A percentile compares a stretch with the other conserved stretches of the same genome.
Conservation (phyloP, 2,888 invertebrate species). For the Eulithis testata region DNA sequence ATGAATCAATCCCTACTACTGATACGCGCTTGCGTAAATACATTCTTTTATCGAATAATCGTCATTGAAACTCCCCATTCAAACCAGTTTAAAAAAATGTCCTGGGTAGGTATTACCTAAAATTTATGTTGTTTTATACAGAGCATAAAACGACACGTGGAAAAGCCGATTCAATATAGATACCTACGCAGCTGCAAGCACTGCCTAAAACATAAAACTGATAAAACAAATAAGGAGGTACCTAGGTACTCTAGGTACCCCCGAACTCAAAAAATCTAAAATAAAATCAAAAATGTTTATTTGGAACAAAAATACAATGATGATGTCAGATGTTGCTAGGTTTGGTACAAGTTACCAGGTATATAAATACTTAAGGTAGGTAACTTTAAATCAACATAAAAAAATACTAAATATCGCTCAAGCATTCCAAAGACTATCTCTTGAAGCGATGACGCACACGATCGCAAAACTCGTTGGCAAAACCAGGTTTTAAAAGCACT, state of each 20-base stretch:
- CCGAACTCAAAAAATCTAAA: too few species aligned
- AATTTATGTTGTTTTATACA: background rate
- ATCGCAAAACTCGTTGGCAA: slow-evolving; percentile 11
- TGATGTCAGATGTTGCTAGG: slow-evolving; percentile 3
- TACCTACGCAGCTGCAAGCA: too few species aligned
- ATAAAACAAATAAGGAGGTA: too few species aligned
- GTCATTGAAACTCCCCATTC: background rate
- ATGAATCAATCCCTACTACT: too few species aligned
- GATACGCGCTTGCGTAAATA: background rate
- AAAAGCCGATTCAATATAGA: background rate
- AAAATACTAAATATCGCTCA: background rate
- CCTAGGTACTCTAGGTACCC: too few species aligned
- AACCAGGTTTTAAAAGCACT: slow-evolving; percentile 13
- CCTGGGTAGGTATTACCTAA: too few species aligned
- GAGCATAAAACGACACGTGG: background rate
- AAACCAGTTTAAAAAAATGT: background rate
- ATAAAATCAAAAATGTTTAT: too few species aligned
- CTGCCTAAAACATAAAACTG: too few species aligned
- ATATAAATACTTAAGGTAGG: too few species aligned
- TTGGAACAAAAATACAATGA: too few species aligned
- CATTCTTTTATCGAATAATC: background rate
- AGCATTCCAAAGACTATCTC: slow-evolving; percentile 3
- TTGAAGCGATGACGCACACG: slow-evolving; percentile 14
- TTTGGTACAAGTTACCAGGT: background rate
- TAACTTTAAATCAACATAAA: background rate